Evolutionary conservation across 2,113 vertebrate genomes (phyloP).

Genomic region (Nettapus auritus): DNA sequence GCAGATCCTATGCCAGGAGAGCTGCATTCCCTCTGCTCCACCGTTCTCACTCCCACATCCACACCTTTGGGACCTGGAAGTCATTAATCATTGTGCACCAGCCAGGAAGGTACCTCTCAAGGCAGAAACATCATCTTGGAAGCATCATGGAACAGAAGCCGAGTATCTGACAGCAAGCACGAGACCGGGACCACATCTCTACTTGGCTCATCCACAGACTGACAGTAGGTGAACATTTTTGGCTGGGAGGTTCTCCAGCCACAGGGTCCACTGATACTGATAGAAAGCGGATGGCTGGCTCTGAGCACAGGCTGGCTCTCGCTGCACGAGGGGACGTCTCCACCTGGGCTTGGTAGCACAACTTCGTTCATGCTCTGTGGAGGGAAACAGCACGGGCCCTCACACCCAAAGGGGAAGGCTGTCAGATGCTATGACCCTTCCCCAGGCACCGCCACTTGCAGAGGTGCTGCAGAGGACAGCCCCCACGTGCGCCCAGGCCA

Average conservation of each 20-base stretch:
- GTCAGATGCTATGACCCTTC: background rate
- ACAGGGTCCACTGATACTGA: background rate
- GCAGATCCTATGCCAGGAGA: background rate
- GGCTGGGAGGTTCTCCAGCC: background rate
- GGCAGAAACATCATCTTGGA: background rate
- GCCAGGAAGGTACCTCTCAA: background rate
- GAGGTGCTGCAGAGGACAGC: background rate
- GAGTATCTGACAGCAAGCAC: background rate
- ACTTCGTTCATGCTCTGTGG: background rate
- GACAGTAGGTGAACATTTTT: background rate
- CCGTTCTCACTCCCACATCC: constrained; percentile 26
- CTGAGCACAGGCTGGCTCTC: background rate
- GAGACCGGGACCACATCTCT: background rate
- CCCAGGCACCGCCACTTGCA: background rate
- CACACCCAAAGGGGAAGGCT: background rate
- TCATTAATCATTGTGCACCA: background rate
- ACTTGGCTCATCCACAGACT: background rate
- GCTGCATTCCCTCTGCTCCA: background rate
- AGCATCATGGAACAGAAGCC: accelerated
- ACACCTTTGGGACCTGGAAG: constrained; percentile 39
- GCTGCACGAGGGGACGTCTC: accelerated
- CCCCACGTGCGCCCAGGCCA: background rate
- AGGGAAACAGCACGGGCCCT: accelerated
- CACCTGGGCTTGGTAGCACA: accelerated
- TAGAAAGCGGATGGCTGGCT: background rate